Conservation (phyloP, 2,797 vertebrate genomes). For the Potorous gilbertii region DNA sequence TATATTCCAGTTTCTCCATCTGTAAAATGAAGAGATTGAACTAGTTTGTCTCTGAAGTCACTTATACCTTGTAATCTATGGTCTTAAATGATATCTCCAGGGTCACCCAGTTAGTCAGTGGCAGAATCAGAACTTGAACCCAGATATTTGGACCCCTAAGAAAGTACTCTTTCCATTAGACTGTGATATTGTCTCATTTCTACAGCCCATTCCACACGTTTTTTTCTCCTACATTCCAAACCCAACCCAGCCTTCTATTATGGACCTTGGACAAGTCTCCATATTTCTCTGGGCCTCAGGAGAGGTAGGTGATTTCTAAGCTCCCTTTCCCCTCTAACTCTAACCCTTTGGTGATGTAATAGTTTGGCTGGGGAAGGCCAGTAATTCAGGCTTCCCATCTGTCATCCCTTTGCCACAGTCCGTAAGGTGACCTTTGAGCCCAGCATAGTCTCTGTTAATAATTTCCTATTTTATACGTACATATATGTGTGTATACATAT, state of each 20-base stretch:
- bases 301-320: background rate
- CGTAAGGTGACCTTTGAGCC: background rate
- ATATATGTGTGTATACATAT: too few species aligned
- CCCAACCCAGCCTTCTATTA: background rate
- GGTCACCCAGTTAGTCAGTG: background rate
- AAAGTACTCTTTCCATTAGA: background rate
- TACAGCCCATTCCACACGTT: background rate
- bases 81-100: background rate
- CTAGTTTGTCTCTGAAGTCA: background rate
- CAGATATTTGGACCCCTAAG: background rate
- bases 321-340: background rate
- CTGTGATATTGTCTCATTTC: background rate
- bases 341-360: background rate
- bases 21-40: background rate
- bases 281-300: background rate
- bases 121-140: background rate
- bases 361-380: background rate
- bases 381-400: background rate
- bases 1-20: background rate
- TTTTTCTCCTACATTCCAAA: background rate
- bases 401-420: background rate
- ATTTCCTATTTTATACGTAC: background rate
- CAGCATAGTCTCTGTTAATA: background rate
- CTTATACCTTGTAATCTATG: background rate
- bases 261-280: rapidly evolving